Evolutionary conservation across 2,797 vertebrate genomes (phyloP), one percentile per base, ranked within the genome.

Genomic region (Lithobates sylvaticus): DNA sequence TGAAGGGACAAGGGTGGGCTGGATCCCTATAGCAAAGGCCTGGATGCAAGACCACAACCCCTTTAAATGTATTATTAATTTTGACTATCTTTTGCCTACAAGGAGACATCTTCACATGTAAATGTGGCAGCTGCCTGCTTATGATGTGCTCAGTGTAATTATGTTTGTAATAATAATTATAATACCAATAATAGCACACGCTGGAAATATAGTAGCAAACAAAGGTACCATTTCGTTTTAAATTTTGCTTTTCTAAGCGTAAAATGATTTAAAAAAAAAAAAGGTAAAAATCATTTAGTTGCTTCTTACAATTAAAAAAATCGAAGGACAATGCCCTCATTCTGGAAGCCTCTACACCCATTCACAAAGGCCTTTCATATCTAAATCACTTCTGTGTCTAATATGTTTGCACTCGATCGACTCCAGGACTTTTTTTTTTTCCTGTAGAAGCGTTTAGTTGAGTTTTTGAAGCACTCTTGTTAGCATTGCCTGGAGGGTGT

Each of bases 381-480:
- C 81, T 73, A 87, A 87, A 84, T 75, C 39, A 79, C 71, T 87
- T 84, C 86, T 81, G 58, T 54, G 68, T 87, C 70, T 74, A 78
- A 79, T 77, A 79, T 68, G 76, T 84, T 84, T 83, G 81, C 61
- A 65, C 42, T 87, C 32, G 10, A 39, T 34, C 70, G 76, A 61
- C 86, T 84, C 29, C 81, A 26, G 86, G 81, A 78, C 81, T 75
- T 84, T 87, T 84, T 73, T 78, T 69, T 26, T 61, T 65, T 65
- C n/a, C n/a, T 42, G 69, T 78, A 78, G 72, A 84, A 87, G 81
- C 76, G 70, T 87, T 87, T 87, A 87, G 86, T 80, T 87, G 26
- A 76, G 50, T 87, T 69, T 87, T 87, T 87, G 76, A 84, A 87
- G 81, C 68, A 5, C 50, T 84, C 86, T 87, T 87, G 81, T 87